Base-by-base conservation (phyloP, 2,888 invertebrate species). In the Tiphia femorata region DNA sequence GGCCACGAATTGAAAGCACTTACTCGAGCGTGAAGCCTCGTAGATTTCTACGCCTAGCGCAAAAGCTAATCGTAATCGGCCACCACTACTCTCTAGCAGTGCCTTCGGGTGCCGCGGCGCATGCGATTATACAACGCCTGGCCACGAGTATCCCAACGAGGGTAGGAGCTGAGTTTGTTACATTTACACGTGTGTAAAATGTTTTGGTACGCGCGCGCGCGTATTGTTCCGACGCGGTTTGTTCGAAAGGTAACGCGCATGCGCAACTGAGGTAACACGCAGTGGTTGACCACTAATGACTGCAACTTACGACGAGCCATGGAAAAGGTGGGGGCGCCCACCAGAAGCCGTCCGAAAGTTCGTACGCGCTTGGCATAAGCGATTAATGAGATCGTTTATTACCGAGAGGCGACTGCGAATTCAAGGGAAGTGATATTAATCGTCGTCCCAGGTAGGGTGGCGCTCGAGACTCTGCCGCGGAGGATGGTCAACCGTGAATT, bases 1-100 rank as follows among this genome's bases (percentile, higher is more conserved):
- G 75, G 64, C 64, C 61, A 57, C 71, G 67, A 74, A 77, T 71
- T 65, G 71, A 70, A 68, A 68, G 67, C 70, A 70, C 72, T 74
- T 67, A 59, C 63, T 58, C 27, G 37, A 17, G 21, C 56, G 46
- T 42, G 35, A 21, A 20, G 16, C 37, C 12, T 29, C 46, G 49
- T 37, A 20, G 46, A 38, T 40, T 52, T 30, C 12, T n/a, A 29
- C 40, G 37, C n/a, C n/a, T n/a, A n/a, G n/a, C n/a, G n/a, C n/a
- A n/a, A n/a, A n/a, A n/a, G n/a, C n/a, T 33, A 33, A 33, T 33
- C 33, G 33, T 33, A 33, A 33, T 33, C 12, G 33, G 12, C 5
- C 33, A 4, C 33, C 27, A 27, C 10, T 10, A 27, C 27, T 27
- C 6, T 27, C 10, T 10, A 27, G 10, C 27, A 27, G 6, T 27